A percentile compares a stretch with the other conserved stretches of the same genome.
Evolutionary conservation across 2,797 vertebrate genomes (phyloP).

Genomic region (Oryzias sinensis): DNA sequence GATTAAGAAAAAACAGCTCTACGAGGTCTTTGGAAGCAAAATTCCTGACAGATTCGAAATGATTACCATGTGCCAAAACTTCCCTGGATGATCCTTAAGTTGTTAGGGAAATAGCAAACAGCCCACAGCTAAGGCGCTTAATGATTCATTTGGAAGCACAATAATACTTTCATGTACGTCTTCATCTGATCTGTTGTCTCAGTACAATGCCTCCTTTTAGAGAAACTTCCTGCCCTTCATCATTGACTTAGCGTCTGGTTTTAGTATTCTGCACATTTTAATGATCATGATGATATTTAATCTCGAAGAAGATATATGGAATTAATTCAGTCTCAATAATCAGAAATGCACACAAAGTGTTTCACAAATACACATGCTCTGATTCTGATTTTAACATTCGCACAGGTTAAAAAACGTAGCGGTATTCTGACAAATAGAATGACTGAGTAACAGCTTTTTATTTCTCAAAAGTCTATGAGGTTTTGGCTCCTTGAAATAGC

Average conservation of each 20-base stretch:
- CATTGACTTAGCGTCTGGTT: constrained; percentile 20
- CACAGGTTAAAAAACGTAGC: too few species aligned
- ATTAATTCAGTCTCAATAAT: too few species aligned
- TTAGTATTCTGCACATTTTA: not conserved
- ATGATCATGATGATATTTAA: too few species aligned
- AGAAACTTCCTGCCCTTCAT: constrained; percentile 30
- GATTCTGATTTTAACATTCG: too few species aligned
- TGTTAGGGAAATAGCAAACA: constrained; percentile 45
- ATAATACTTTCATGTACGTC: constrained; percentile 11
- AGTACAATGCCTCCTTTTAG: constrained; percentile 55
- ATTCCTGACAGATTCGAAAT: constrained; percentile 30
- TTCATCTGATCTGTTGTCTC: constrained; percentile 31
- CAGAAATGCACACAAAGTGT: too few species aligned
- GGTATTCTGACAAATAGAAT: too few species aligned
- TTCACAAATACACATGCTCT: too few species aligned
- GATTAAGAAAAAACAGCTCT: constrained; percentile 2
- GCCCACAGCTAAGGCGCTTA: constrained; percentile 30
- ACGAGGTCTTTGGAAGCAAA: constrained; percentile 9
- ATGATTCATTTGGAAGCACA: constrained; percentile 21
- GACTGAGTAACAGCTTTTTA: too few species aligned
- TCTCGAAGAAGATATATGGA: too few species aligned
- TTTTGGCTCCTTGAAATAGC: too few species aligned
- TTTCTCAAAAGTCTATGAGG: too few species aligned
- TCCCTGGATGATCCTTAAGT: constrained; percentile 17
- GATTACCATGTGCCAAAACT: constrained; percentile 32